These are phyloP conservation scores for Morpho achilles DNA, from an alignment of 2,888 invertebrate species.

Conservation along the genomic window DNA sequence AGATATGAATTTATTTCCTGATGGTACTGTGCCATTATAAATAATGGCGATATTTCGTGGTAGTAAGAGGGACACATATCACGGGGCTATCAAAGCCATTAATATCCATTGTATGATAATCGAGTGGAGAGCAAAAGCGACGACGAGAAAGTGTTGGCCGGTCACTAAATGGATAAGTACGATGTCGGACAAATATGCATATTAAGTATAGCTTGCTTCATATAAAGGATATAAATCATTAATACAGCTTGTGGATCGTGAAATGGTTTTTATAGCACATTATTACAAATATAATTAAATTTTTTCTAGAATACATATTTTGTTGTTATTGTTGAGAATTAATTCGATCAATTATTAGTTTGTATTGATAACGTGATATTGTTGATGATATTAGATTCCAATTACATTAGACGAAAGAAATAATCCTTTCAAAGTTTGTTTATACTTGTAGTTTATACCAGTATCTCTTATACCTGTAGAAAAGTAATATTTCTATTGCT, in stretches of 20 bases:
- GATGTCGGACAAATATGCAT: conserved; percentile 60
- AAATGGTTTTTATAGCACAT: conserved; percentile 6
- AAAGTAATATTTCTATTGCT: too few relatives aligned
- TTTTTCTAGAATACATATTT: too few relatives aligned
- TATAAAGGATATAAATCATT: conserved; percentile 25
- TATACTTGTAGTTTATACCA: too few relatives aligned
- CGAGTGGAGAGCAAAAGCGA: conserved; percentile 23
- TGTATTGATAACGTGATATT: too few relatives aligned
- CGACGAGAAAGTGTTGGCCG: conserved; percentile 57
- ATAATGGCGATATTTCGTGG: background rate
- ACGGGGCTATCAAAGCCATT: conserved; percentile 36
- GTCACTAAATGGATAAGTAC: conserved; percentile 56
- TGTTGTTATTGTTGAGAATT: too few relatives aligned
- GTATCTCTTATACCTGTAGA: too few relatives aligned
- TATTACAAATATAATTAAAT: too few relatives aligned
- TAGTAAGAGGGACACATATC: background rate
- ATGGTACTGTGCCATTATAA: background rate
- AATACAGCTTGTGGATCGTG: conserved; percentile 11
- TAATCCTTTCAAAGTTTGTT: too few relatives aligned
- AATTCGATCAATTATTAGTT: too few relatives aligned
- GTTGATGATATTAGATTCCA: too few relatives aligned
- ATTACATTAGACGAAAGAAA: too few relatives aligned
- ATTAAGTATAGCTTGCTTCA: conserved; percentile 47
- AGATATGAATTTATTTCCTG: background rate
- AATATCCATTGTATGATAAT: conserved; percentile 65